phyloP scores from a whole-genome alignment of 2,888 invertebrate genomes.

The Rhimphoctona megacephalus region DNA sequence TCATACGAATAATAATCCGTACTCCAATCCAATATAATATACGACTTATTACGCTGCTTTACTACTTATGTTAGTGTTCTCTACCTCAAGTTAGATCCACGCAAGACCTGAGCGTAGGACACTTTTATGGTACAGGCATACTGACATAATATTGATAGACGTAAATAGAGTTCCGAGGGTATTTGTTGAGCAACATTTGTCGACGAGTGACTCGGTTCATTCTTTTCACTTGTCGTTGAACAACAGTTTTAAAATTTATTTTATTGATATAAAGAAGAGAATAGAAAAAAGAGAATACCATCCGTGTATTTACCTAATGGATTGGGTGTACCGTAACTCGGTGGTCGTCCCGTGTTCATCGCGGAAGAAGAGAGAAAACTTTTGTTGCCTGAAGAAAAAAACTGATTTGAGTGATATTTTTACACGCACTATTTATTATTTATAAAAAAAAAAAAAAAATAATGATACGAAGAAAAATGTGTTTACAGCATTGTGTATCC shows the following conservation, averaged over 20 bases:
- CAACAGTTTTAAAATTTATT: background rate
- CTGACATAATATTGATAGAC: conserved; percentile 54
- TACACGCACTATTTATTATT: no score
- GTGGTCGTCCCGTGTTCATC: conserved; percentile 77
- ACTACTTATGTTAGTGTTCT: conserved; percentile 78
- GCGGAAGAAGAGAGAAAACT: conserved; percentile 80
- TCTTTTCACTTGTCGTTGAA: conserved; percentile 33
- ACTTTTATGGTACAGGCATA: conserved; percentile 72
- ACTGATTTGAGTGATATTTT: no score
- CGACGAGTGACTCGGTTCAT: conserved; percentile 39
- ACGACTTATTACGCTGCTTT: conserved; percentile 67
- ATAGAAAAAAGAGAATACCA: conserved; percentile 14
- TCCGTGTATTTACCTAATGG: conserved; percentile 80
- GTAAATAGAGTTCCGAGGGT: conserved; percentile 56
- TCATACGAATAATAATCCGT: conserved; percentile 47
- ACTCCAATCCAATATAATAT: conserved; percentile 41
- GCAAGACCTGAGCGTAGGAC: conserved; percentile 82
- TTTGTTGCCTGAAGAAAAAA: conserved; percentile 77
- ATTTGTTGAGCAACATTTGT: conserved; percentile 2
- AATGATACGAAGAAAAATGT: no score
- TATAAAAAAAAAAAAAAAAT: background rate
- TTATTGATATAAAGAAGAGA: background rate
- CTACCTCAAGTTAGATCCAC: conserved; percentile 83
- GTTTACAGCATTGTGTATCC: no score
- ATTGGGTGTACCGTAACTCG: conserved; percentile 81